Percentiles rank a stretch among this genome's conserved stretches.
phyloP scores from a whole-genome alignment of 2,113 vertebrate genomes.

The Bucco capensis region DNA sequence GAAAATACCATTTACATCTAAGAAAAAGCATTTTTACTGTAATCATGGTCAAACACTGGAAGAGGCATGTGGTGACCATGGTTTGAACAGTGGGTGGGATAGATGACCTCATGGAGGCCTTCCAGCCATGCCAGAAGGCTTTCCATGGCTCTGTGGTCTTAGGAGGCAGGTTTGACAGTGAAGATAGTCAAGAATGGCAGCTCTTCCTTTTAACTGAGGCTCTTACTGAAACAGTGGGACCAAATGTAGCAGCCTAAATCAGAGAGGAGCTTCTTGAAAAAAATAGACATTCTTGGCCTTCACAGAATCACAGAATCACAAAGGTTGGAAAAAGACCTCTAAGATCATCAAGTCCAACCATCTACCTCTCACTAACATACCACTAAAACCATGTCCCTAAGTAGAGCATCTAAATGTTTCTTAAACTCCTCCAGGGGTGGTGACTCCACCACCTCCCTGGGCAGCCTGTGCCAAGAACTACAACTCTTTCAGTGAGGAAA shows the following conservation, averaged over 20 bases:
- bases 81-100: neutral
- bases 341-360: no score
- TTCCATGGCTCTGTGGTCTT: neutral
- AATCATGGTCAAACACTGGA: neutral
- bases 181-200: neutral
- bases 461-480: no score
- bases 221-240: neutral
- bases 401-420: no score
- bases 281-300: neutral
- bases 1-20: neutral
- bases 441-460: no score
- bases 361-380: no score
- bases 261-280: neutral
- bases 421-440: no score
- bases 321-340: no score
- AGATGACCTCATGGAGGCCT: neutral
- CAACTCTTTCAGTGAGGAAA: no score
- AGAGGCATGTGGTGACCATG: neutral
- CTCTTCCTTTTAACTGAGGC: neutral
- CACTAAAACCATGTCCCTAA: no score
- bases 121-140: no score
- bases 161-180: neutral
- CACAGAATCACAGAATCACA: no score
- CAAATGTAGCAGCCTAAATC: neutral
- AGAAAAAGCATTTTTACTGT: neutral